A percentile compares a stretch with the other conserved stretches of the same genome.
phyloP scores from a whole-genome alignment of 92 coral and sea anemone genomes.

The Palythoa caribaeorum region DNA sequence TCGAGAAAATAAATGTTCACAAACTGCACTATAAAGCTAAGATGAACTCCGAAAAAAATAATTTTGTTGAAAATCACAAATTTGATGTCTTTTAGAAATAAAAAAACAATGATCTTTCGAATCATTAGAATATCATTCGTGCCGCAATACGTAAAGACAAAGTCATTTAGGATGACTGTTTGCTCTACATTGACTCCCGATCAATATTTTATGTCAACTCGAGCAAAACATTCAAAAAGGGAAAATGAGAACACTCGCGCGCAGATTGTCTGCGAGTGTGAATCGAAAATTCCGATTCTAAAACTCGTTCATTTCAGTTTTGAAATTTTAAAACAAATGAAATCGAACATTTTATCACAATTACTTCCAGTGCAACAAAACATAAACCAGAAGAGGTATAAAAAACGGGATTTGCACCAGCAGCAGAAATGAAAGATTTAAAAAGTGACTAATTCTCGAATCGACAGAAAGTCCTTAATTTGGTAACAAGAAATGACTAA shows the following conservation, averaged over 20 bases:
- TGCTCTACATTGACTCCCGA: constrained; percentile 23
- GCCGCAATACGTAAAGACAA: constrained; percentile 26
- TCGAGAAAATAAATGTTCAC: not conserved
- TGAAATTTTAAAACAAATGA: not conserved
- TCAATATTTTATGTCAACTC: constrained; percentile 35
- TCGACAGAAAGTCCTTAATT: too few species aligned
- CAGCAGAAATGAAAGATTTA: not conserved
- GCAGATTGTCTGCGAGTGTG: not conserved
- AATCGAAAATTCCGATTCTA: not conserved
- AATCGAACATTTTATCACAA: not conserved
- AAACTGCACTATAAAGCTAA: not conserved
- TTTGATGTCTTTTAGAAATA: not conserved
- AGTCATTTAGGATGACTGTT: constrained; percentile 23
- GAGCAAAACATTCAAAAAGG: constrained; percentile 3
- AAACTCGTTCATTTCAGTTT: not conserved
- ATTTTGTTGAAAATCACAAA: not conserved
- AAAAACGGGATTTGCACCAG: not conserved
- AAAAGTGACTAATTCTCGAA: not conserved
- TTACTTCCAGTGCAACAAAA: not conserved
- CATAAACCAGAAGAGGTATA: not conserved
- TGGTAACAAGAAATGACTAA: not conserved
- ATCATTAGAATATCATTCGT: constrained; percentile 9
- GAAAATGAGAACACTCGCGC: not conserved
- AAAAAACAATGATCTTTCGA: not conserved
- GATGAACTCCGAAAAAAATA: not conserved